A percentile compares a stretch with the other conserved stretches of the same genome.
Conservation (phyloP, 2,888 invertebrate genomes). For the Notodonta dromedarius region DNA sequence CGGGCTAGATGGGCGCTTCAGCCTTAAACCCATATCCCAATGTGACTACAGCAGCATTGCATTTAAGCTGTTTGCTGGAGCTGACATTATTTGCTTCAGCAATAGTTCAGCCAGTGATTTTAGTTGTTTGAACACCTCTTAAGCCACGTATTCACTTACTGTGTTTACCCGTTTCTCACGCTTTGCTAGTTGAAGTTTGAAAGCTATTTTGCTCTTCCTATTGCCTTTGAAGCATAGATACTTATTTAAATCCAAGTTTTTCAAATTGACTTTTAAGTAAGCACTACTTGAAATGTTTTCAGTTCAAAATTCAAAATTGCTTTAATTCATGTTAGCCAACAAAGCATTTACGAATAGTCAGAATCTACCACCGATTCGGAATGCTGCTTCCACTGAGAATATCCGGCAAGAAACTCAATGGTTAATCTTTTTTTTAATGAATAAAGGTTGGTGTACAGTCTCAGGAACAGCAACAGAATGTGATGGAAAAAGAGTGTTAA, state of each 20-base stretch:
- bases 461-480: no score
- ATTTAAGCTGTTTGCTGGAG: conserved; percentile 36
- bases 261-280: background rate
- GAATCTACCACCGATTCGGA: no score
- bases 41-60: conserved; percentile 31
- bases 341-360: no score
- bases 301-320: background rate
- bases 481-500: no score
- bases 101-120: conserved; percentile 33
- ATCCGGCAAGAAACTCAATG: no score
- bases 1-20: no score
- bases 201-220: conserved; percentile 1
- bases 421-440: no score
- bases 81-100: conserved; percentile 37
- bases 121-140: conserved; percentile 25
- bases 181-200: conserved; percentile 15
- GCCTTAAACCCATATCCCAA: no score
- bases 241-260: background rate
- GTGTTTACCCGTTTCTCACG: conserved; percentile 25
- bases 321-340: background rate
- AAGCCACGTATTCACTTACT: conserved; percentile 10
- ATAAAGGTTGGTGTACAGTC: no score
- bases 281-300: background rate
- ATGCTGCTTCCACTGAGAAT: background rate
- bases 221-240: background rate